These are phyloP conservation scores for Eleginops maclovinus DNA, from an alignment of 2,113 vertebrate genomes.

Conservation along the genomic window DNA sequence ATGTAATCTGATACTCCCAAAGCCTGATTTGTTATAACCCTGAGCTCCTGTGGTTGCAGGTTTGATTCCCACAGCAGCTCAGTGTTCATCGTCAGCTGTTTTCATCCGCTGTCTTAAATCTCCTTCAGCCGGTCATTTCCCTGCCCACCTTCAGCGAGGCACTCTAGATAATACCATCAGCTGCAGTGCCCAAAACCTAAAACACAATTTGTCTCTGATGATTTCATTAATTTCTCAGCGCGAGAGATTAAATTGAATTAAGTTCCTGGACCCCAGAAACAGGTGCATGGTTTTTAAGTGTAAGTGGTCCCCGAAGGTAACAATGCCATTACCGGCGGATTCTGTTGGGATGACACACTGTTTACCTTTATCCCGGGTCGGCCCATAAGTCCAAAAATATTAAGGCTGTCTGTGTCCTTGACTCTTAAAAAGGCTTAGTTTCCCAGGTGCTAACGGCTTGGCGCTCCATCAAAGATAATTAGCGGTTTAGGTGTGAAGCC, in stretches of 20 bases:
- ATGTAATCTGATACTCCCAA: no score
- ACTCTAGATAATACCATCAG: slow-evolving; percentile 66
- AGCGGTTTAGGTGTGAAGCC: slow-evolving; percentile 38
- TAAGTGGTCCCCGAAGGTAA: slow-evolving; percentile 71
- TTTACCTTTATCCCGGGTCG: slow-evolving; percentile 51
- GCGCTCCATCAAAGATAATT: slow-evolving; percentile 49
- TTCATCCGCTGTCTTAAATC: slow-evolving; percentile 24
- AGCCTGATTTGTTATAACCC: no score
- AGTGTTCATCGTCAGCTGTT: slow-evolving; percentile 13
- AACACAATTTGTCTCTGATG: slow-evolving; percentile 72
- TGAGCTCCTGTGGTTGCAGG: not conserved
- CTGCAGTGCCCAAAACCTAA: slow-evolving; percentile 47
- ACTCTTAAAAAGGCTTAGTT: slow-evolving; percentile 43
- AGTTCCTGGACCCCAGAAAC: slow-evolving; percentile 59
- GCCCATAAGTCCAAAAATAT: slow-evolving; percentile 41
- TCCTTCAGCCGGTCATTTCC: slow-evolving; percentile 39
- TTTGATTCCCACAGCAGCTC: slow-evolving; percentile 17
- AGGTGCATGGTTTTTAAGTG: slow-evolving; percentile 57
- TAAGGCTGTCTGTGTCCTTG: slow-evolving; percentile 38
- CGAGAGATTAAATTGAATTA: slow-evolving; percentile 72
- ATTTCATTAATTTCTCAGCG: slow-evolving; percentile 72
- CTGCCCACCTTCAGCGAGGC: slow-evolving; percentile 18
- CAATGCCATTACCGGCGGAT: slow-evolving; percentile 62
- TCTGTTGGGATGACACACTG: slow-evolving; percentile 62
- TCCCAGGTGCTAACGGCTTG: slow-evolving; percentile 29